These are phyloP conservation scores for Antigone vipio DNA, from an alignment of 2,113 vertebrate genomes.

Conservation along the genomic window DNA sequence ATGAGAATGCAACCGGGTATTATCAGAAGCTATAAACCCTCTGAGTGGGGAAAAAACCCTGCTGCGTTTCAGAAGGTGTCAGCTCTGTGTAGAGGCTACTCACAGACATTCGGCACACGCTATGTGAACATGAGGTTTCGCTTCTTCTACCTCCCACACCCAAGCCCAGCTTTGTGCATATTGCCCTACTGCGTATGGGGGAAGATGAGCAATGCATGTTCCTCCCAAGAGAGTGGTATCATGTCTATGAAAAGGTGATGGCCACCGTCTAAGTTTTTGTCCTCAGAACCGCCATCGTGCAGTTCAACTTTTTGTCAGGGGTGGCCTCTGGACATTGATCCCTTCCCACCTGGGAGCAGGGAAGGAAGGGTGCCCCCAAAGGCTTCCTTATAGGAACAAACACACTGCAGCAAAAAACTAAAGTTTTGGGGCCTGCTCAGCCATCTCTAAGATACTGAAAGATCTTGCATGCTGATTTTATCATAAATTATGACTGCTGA, in stretches of 20 bases:
- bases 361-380: not conserved
- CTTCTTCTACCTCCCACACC: not conserved
- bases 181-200: not conserved
- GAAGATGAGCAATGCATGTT: not conserved
- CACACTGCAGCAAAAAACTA: not conserved
- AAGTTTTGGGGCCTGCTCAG: not conserved
- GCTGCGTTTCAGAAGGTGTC: not conserved
- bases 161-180: not conserved
- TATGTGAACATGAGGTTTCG: not conserved
- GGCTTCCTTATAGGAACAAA: not conserved
- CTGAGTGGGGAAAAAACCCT: not conserved
- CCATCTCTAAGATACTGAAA: not conserved
- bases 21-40: not conserved
- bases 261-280: not conserved
- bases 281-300: not conserved
- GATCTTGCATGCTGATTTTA: not conserved
- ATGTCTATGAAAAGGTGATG: not conserved
- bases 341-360: not conserved
- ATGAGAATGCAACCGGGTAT: not conserved
- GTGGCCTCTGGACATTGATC: not conserved
- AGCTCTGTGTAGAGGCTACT: not conserved
- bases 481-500: not conserved
- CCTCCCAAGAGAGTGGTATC: fast-evolving
- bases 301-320: not conserved
- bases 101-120: not conserved